Conservation (phyloP, 2,888 invertebrate genomes). For the Cantharis rufa region DNA sequence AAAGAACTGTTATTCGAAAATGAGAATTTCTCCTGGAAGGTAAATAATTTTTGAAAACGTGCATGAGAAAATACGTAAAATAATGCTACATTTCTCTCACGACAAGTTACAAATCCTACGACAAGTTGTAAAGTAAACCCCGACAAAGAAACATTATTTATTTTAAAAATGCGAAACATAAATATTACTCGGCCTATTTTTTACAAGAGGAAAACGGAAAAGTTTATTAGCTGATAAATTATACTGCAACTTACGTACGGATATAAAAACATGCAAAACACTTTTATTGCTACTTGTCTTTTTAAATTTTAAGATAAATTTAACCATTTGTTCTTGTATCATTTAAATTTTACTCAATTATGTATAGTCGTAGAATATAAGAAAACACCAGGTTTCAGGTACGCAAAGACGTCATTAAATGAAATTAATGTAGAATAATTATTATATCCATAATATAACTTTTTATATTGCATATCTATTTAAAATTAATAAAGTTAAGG, state of each 20-base stretch:
- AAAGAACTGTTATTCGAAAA: background rate
- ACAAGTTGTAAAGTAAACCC: slow-evolving; percentile 46
- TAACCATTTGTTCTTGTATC: background rate
- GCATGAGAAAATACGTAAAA: slow-evolving; percentile 28
- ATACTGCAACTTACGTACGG: slow-evolving; percentile 3
- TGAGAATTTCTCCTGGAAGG: background rate
- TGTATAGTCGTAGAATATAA: background rate
- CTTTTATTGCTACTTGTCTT: slow-evolving; percentile 9
- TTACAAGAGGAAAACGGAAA: slow-evolving; percentile 18
- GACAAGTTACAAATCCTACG: slow-evolving; percentile 49
- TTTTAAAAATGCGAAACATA: slow-evolving; percentile 26
- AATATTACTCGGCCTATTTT: slow-evolving; percentile 27
- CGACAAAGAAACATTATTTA: slow-evolving; percentile 43
- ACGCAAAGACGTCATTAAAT: background rate
- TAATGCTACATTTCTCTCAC: slow-evolving; percentile 45
- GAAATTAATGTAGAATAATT: background rate
- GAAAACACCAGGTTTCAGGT: background rate
- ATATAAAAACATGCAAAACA: slow-evolving; percentile 11
- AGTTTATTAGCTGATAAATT: slow-evolving; percentile 28
- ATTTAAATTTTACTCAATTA: background rate
- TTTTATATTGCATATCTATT: no score
- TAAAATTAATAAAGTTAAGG: no score
- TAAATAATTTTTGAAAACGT: background rate
- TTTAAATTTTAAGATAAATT: slow-evolving; percentile 7
- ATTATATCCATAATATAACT: background rate